Base-by-base conservation (phyloP, 1,140 invertebrate species). In the Mercenaria mercenaria region DNA sequence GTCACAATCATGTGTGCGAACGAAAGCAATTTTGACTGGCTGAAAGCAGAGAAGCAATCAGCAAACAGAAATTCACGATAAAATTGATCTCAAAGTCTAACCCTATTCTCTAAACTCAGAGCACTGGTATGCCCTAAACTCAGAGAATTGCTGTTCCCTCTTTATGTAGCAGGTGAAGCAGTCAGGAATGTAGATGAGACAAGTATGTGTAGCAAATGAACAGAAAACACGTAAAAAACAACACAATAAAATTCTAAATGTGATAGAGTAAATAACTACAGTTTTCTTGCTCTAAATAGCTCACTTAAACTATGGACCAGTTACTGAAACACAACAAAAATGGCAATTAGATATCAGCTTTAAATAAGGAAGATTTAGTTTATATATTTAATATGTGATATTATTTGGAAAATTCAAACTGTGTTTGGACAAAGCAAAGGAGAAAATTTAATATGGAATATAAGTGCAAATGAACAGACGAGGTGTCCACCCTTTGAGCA, bases 281-380 rank as follows among this genome's bases (percentile, higher is more conserved):
- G 11, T n/a, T 37, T 39, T 72, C 32, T 72, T 39, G 67, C 67
- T 72, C 37, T 39, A 39, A 18, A 41, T 39, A 72, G 32, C 67
- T 72, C 67, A 72, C 67, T 72, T 72, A 72, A 72, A 72, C 67
- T 72, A 72, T 4, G 18, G 67, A 34, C 32, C 67, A 72, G 67
- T 72, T 72, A 72, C 67, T 72, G 67, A 72, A 72, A 72, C 18
- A 72, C 37, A 72, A 72, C 20, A 72, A 72, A 64, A 8, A 64
- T 10, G 4, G 26, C 59, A 64, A 64, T 64, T 64, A 29, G 29
- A 64, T 26, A n/a, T 64, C n/a, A 56, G 18, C 43, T 47, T 8
- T 47, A 18, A 10, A 47, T 47, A 47, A 47, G 43, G 8, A 47
- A 47, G 18, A n/a, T n/a, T n/a, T n/a, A n/a, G n/a, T n/a, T n/a